Evolutionary conservation across 2,113 vertebrate species (phyloP), one percentile per base, ranked within the genome.

Genomic region (Semnopithecus entellus): DNA sequence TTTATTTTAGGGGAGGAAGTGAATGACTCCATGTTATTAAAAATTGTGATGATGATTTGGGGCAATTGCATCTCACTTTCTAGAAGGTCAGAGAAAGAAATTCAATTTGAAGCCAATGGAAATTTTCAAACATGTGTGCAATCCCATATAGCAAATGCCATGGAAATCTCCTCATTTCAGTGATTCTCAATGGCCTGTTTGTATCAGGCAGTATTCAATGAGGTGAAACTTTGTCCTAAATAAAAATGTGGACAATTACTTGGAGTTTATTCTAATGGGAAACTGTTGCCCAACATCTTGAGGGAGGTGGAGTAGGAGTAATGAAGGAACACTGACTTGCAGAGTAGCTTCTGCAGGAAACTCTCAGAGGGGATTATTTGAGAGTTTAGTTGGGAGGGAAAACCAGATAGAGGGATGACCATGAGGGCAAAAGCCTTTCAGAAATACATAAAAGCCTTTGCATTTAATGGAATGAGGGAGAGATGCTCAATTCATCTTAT

Each of bases 111-210:
- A 92, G 40, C 38, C 96, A 90, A n/a, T 97, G 90, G 59, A 86
- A 90, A 97, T 66, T 97, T 97, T 95, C 86, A 96, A 75, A 97
- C 72, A 88, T 86, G 87, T 90, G 48, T 96, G 76, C 87, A 95
- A 96, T 95, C 73, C 94, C 78, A 91, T 87, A 85, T 75, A 96
- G 91, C 66, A 95, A 92, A 94, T 97, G 82, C 50, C n/a, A 73
- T 95, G 87, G 97, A 92, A 95, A 91, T 86, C 55, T 88, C 79
- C 61, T 32, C 75, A 88, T 92, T 50, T 73, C 66, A 90, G 40
- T 92, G 92, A 50, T 79, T 96, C 66, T 82, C 92, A n/a, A 52
- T 91, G 88, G 90, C 90, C 84, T 90, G 43, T 96, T 96, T 96
- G 20, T 96, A 90, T 90, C 50, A 75, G 61, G 78, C 57, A 79